phyloP scores from a whole-genome alignment of 2,888 invertebrate genomes.

The Andrena bucephala region DNA sequence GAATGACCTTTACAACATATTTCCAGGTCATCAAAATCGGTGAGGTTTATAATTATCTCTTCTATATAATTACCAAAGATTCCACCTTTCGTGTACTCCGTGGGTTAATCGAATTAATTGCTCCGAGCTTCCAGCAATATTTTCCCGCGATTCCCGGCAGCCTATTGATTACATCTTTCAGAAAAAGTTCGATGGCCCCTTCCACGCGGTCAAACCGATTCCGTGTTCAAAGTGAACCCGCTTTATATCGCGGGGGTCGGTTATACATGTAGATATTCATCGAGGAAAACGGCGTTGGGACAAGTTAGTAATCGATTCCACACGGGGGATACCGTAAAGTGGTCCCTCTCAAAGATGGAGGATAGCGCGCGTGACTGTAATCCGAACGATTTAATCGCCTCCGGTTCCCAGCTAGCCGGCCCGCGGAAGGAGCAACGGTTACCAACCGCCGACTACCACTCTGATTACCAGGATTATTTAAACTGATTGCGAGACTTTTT shows the following conservation, averaged over 20 bases:
- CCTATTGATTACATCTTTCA: constrained; percentile 3
- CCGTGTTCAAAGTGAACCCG: background rate
- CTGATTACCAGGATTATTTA: constrained; percentile 65
- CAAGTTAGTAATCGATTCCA: too few species aligned
- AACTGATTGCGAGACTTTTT: constrained; percentile 66
- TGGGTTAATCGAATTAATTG: constrained; percentile 4
- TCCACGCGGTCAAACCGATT: constrained; percentile 25
- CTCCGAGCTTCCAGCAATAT: background rate
- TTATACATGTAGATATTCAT: background rate
- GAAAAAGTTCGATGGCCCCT: background rate
- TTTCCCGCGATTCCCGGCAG: background rate
- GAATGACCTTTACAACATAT: too few species aligned
- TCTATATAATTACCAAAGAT: too few species aligned
- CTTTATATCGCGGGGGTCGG: constrained; percentile 14
- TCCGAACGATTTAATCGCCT: constrained; percentile 47
- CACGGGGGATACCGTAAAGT: too few species aligned
- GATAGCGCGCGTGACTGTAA: constrained; percentile 13
- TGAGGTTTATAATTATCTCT: too few species aligned
- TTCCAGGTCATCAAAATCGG: too few species aligned
- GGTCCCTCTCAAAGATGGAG: background rate
- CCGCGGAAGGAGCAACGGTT: background rate
- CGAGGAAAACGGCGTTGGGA: too few species aligned
- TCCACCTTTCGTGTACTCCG: background rate
- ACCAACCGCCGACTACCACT: constrained; percentile 21
- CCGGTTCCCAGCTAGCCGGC: background rate